Evolutionary conservation across 2,797 vertebrate species (phyloP), one percentile per base, ranked within the genome.

Genomic region (Menidia menidia): DNA sequence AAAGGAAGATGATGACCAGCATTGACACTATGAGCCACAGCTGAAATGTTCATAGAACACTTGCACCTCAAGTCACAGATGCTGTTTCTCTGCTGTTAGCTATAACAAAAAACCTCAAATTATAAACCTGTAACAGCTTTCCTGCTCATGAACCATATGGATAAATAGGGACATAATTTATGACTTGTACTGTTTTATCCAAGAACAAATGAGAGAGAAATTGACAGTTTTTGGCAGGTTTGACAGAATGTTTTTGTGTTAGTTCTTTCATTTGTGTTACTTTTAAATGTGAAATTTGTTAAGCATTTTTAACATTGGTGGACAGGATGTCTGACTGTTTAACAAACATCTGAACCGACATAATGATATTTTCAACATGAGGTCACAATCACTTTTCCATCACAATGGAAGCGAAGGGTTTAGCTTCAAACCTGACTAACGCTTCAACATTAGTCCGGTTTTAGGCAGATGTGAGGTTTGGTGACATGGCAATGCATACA

Each of bases 311-410:
- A 71, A 65, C 59, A 72, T 59, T 68, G 84, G 74, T 51, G 80
- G 82, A 89, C 84, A 83, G 78, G 85, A 82, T 87, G 77, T 48
- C 64, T 80, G 86, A 89, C 84, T 86, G 84, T 90, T 91, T 68
- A 72, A 71, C 67, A 68, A 82, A 67, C 55, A 31, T 50, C 65
- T 60, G 51, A 82, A 71, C 42, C 62, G 68, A 67, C 64, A 62
- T 75, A 53, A 43, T 81, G 69, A 58, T 62, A 60, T 64, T 60
- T 51, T 72, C 55, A 60, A 16, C 47, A 19, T 32, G 13, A 55
- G 56, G 64, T 78, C 55, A 39, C 56, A 63, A 71, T 84, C 67
- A 64, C 71, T 77, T 64, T 71, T 48, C 48, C 32, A 19, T 76
- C 73, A 75, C 68, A 71, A 57, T 70, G 64, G 60, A 75, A 84